Base-by-base conservation (phyloP, 2,888 invertebrate species). In the Nudaria mundana region DNA sequence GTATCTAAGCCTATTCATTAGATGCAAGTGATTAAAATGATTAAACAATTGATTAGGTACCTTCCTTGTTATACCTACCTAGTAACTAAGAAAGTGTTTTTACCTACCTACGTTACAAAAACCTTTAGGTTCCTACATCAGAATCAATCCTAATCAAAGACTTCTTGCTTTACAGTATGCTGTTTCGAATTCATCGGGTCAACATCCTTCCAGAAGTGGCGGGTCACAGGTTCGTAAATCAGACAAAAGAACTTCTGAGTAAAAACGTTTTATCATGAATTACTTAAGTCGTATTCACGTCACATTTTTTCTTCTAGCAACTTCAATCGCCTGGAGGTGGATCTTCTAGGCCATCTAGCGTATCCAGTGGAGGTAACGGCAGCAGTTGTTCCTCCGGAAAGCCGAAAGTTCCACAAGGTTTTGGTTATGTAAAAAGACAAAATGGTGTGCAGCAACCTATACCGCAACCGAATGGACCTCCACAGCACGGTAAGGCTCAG, bases 401-500 rank as follows among this genome's bases (percentile, higher is more conserved):
- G 62, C 91, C 92, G 24, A 95, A 95, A 76, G 94, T 94, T 8
- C 95, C 95, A 5, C 95, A 95, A 61, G 95, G 93, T 76, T 96
- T 96, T 66, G 95, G 95, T 35, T 96, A 96, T 74, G 94, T 95
- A 30, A 96, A 96, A 71, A 91, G 95, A 60, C 91, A 92, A 45
- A 93, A 93, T 54, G 92, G 91, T 26, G 87, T 86, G 5, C 90
- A 90, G 39, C 88, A 91, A 42, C 90, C 64, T 5, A 45, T 90
- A 5, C 75, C 74, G 6, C 79, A 80, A 33, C 59, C 84, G 0
- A 76, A 81, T 37, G 85, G 83, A 30, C 76, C 76, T 3, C 78
- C 80, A n/a, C 84, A 76, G 48, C 87, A 86, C 52, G 71, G 73
- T 35, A 79, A 80, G n/a, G n/a, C n/a, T n/a, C n/a, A n/a, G n/a